phyloP scores from a whole-genome alignment of 2,888 invertebrate species.

The Ellobium chinense region DNA sequence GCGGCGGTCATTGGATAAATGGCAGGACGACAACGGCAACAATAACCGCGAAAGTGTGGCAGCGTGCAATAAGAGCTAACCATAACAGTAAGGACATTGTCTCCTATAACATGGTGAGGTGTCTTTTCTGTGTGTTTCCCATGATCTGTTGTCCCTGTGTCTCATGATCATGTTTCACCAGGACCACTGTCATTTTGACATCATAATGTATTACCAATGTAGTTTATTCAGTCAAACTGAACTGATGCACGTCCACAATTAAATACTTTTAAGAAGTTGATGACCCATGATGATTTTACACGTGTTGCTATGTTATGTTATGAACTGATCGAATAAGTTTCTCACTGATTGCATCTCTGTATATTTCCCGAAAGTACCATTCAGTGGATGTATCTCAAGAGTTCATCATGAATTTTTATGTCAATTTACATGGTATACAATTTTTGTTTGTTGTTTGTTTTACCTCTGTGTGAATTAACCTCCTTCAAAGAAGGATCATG shows the following conservation, averaged over 20 bases:
- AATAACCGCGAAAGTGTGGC: constrained; percentile 70
- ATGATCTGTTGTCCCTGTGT: not conserved
- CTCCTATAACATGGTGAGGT: constrained; percentile 21
- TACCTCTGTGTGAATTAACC: not conserved
- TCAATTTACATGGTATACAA: not conserved
- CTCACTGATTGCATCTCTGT: not conserved
- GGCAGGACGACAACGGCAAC: constrained; percentile 92
- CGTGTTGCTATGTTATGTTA: constrained; percentile 23
- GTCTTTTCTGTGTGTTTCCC: constrained; percentile 8
- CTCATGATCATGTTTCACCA: constrained; percentile 1
- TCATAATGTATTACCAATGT: not conserved
- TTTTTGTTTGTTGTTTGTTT: not conserved
- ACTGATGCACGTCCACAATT: constrained; percentile 27
- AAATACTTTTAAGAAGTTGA: constrained; percentile 1
- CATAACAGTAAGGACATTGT: not conserved
- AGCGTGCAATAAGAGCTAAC: constrained; percentile 58
- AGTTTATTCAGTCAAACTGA: not conserved
- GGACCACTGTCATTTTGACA: not conserved
- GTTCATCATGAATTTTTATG: not conserved
- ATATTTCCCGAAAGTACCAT: constrained; percentile 10
- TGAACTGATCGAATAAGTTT: not conserved
- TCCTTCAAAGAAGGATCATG: constrained; percentile 16
- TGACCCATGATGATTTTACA: not conserved
- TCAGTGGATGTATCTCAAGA: not conserved
- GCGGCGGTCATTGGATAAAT: constrained; percentile 92